Percentiles rank a stretch among this genome's conserved stretches.
Evolutionary conservation across 1,140 invertebrate species (phyloP).

Genomic region (Trichomalopsis sarcophagae): DNA sequence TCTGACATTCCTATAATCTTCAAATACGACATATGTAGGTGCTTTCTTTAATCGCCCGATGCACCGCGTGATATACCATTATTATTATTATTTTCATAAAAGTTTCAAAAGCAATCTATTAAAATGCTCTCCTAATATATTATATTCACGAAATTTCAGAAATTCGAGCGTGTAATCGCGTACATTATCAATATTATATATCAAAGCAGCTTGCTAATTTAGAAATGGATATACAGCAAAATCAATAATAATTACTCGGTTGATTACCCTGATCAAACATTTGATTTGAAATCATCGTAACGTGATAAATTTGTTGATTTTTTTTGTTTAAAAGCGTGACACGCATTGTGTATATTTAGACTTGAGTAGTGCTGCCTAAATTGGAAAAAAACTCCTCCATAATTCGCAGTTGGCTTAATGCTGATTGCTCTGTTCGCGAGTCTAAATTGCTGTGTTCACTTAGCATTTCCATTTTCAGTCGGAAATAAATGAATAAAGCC

Average conservation of each 20-base stretch:
- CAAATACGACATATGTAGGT: not conserved
- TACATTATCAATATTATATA: no score
- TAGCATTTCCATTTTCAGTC: not conserved
- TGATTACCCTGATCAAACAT: no score
- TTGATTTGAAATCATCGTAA: not conserved
- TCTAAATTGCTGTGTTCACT: not conserved
- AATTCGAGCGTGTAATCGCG: no score
- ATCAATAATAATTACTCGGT: no score
- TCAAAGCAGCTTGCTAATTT: no score
- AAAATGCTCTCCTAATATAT: no score
- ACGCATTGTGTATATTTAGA: not conserved
- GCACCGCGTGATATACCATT: no score
- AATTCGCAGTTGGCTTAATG: not conserved
- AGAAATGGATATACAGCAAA: no score
- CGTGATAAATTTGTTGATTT: not conserved
- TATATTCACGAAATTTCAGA: no score
- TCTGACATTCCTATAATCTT: not conserved
- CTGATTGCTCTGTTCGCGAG: not conserved
- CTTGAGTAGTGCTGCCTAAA: not conserved
- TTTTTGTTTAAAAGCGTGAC: not conserved
- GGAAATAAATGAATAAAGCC: not conserved
- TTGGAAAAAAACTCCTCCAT: not conserved
- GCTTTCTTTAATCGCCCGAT: no score
- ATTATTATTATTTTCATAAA: no score
- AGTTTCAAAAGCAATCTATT: no score